Conservation (phyloP, 2,113 vertebrate species). For the Trachemys scripta region DNA sequence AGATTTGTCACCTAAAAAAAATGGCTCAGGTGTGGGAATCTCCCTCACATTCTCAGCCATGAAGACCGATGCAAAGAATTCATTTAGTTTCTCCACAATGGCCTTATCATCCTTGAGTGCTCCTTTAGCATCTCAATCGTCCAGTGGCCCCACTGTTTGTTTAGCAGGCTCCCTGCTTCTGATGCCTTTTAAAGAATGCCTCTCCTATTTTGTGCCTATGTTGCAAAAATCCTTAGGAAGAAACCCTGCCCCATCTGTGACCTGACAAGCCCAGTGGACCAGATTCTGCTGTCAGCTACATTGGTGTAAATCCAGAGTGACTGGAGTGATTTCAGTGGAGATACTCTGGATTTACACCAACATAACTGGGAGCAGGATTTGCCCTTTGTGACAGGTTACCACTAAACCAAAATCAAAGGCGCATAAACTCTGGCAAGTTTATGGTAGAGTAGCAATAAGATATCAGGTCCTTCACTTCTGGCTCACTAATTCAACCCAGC, state of each 20-base stretch:
- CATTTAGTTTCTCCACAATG: too few relatives aligned
- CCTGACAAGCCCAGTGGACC: fast-evolving
- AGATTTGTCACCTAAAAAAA: too few relatives aligned
- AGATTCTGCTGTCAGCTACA: neutral
- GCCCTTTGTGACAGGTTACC: constrained; percentile 24
- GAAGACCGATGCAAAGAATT: too few relatives aligned
- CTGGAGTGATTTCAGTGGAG: neutral
- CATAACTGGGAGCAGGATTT: constrained; percentile 37
- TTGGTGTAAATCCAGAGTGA: neutral
- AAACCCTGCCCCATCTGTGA: neutral
- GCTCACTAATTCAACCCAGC: constrained; percentile 61
- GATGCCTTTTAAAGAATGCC: fast-evolving
- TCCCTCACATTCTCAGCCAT: too few relatives aligned
- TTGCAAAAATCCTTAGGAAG: neutral
- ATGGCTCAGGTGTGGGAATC: too few relatives aligned
- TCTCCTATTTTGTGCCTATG: fast-evolving
- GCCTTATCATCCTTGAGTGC: too few relatives aligned
- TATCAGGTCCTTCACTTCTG: constrained; percentile 50
- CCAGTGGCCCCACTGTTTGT: too few relatives aligned
- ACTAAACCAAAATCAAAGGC: constrained; percentile 58
- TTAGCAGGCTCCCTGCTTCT: too few relatives aligned
- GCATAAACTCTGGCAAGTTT: too few relatives aligned
- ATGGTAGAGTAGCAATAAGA: constrained; percentile 47
- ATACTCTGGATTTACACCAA: constrained; percentile 50
- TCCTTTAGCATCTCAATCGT: too few relatives aligned